Evolutionary conservation across 2,888 invertebrate genomes (phyloP).

Genomic region (Dastarcus helophoroides): DNA sequence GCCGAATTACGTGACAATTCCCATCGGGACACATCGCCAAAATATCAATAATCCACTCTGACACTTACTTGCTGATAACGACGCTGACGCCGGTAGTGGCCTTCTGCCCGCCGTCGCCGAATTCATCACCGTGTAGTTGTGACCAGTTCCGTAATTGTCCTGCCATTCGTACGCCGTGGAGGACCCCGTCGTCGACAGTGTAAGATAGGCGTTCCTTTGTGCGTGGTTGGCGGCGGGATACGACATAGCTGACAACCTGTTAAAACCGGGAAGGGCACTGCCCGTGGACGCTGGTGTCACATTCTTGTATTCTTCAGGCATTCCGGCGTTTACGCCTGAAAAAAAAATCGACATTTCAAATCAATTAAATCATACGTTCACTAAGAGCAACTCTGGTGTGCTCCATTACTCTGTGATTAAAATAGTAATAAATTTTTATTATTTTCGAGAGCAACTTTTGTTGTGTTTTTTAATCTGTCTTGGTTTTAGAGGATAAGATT

Average conservation of each 20-base stretch:
- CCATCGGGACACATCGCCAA: no score
- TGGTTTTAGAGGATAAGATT: no score
- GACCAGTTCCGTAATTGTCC: conserved; percentile 13
- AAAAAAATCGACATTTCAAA: no score
- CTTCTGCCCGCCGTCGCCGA: conserved; percentile 26
- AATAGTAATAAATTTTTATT: not conserved
- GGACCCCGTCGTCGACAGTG: conserved; percentile 17
- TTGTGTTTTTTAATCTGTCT: not conserved
- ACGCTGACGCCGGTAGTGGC: conserved; percentile 52
- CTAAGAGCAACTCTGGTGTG: no score
- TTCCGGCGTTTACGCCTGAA: conserved; percentile 5
- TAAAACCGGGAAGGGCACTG: conserved; percentile 30
- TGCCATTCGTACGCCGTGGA: conserved; percentile 22
- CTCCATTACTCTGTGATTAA: no score
- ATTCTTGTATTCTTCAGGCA: not conserved
- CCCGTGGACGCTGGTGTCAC: conserved; percentile 18
- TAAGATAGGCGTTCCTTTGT: conserved; percentile 20
- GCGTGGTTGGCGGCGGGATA: conserved; percentile 23
- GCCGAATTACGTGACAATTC: conserved; percentile 3
- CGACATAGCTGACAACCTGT: conserved; percentile 21
- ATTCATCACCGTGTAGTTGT: conserved; percentile 16
- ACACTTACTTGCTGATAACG: conserved; percentile 61
- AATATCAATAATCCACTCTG: no score
- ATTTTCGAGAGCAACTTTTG: not conserved
- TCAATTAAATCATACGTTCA: no score